Evolutionary conservation across 2,113 vertebrate genomes (phyloP).

Genomic region (Alethe diademata): DNA sequence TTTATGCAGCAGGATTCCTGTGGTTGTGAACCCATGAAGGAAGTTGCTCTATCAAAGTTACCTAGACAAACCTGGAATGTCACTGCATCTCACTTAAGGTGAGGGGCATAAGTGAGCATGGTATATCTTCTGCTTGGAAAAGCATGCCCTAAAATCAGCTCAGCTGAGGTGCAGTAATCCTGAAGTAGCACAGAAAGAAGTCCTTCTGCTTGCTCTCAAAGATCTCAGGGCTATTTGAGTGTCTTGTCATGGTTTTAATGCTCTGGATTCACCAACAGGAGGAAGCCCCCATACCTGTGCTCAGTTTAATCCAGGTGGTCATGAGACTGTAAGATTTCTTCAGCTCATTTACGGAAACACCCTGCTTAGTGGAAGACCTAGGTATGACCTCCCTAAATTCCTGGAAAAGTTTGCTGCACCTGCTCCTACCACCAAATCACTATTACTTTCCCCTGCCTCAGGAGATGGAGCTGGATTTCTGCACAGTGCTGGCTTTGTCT

Average conservation of each 20-base stretch:
- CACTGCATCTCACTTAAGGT: background rate
- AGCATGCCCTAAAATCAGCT: background rate
- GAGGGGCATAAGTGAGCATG: background rate
- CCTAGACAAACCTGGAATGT: background rate
- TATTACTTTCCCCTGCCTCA: background rate
- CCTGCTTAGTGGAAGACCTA: background rate
- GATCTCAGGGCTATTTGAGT: background rate
- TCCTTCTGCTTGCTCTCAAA: background rate
- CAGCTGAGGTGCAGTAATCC: background rate
- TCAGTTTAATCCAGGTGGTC: background rate
- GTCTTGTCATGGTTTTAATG: background rate
- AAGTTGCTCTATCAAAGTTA: background rate
- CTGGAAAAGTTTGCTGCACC: background rate
- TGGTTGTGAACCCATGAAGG: background rate
- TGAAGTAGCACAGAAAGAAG: background rate
- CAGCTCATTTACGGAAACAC: background rate
- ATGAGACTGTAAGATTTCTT: background rate
- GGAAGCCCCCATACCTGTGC: background rate
- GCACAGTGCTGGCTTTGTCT: background rate
- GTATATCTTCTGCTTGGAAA: background rate
- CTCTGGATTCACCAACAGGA: background rate
- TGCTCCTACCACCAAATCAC: background rate
- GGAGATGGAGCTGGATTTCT: background rate
- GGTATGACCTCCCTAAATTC: background rate
- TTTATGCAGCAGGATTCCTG: background rate